Conservation (phyloP, 2,113 vertebrate species). For the Ophiodon elongatus region DNA sequence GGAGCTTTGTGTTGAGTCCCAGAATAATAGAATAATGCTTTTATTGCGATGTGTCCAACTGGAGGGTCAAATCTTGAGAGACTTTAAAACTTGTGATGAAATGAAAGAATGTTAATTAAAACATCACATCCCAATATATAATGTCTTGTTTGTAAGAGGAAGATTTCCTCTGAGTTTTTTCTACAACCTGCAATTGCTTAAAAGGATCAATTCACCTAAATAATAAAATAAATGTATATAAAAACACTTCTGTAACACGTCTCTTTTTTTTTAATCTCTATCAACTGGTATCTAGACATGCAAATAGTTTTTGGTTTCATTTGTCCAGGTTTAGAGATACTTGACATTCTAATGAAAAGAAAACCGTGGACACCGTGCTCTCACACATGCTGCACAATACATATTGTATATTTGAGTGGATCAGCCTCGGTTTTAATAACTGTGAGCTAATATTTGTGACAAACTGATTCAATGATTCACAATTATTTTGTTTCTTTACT, state of each 20-base stretch:
- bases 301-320: neutral
- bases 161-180: too few species aligned
- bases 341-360: neutral
- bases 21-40: conserved; percentile 9
- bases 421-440: neutral
- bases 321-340: neutral
- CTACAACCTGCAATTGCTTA: neutral
- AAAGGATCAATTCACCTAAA: neutral
- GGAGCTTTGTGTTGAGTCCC: neutral
- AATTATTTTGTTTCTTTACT: neutral
- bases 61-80: neutral
- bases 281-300: neutral
- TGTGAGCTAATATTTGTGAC: neutral
- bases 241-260: neutral
- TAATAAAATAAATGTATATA: neutral
- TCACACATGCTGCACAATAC: neutral
- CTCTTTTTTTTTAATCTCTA: neutral
- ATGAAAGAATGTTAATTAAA: neutral
- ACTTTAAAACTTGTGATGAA: neutral
- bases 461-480: neutral
- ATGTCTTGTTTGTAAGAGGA: neutral
- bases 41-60: neutral
- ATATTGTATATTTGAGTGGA: neutral
- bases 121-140: neutral
- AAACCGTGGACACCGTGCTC: neutral